Evolutionary conservation across 2,113 vertebrate species (phyloP).

Genomic region (rabbit (Oryctolagus cuniculus)): mOryCun1.1 NC_091433.1:152228001-152228500

Average conservation of each 20-base stretch:
- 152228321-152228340: too few species aligned
- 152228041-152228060: not conserved
- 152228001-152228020: not conserved
- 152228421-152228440: too few species aligned
- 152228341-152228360: constrained; percentile 30
- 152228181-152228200: constrained; percentile 24
- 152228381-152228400: not conserved
- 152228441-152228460: too few species aligned
- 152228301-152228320: not conserved
- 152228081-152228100: constrained; percentile 8
- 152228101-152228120: constrained; percentile 30
- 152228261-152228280: not conserved
- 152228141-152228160: not conserved
- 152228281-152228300: not conserved
- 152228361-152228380: not conserved
- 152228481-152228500: too few species aligned
- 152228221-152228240: not conserved
- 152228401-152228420: not conserved
- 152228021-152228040: not conserved
- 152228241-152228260: not conserved
- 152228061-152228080: not conserved
- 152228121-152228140: not conserved
- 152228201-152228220: constrained; percentile 27
- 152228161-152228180: constrained; percentile 9
- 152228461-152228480: too few species aligned